Evolutionary conservation across 2,113 vertebrate species (phyloP).

Genomic region (Syrmaticus mikado): DNA sequence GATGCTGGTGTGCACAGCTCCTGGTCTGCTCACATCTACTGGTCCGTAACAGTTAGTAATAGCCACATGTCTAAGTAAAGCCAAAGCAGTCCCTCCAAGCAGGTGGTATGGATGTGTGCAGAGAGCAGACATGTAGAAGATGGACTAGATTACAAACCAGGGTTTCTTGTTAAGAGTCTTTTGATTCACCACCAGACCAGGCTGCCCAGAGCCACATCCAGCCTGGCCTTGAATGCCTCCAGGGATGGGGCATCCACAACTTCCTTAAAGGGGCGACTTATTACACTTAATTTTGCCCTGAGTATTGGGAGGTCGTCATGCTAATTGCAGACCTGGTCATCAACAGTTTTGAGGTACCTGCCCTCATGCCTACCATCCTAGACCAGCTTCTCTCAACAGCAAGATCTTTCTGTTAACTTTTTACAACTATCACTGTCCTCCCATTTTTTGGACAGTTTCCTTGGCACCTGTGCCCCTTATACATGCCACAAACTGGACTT

Average conservation of each 20-base stretch:
- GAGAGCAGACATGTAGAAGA: not conserved
- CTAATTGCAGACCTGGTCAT: not conserved
- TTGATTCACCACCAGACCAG: not conserved
- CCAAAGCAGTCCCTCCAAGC: not conserved
- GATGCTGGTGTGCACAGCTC: not conserved
- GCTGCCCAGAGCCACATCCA: too few species aligned
- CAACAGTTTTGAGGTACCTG: not conserved
- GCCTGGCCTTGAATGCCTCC: too few species aligned
- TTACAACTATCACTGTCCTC: not conserved
- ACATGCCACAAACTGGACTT: not conserved
- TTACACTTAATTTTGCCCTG: too few species aligned
- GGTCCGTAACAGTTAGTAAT: not conserved
- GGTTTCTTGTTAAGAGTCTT: not conserved
- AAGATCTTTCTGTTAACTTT: not conserved
- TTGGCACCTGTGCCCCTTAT: not conserved
- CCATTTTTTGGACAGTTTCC: not conserved
- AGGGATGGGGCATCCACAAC: too few species aligned
- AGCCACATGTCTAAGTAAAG: not conserved
- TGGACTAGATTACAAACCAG: not conserved
- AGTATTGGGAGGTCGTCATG: not conserved
- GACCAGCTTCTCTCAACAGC: not conserved
- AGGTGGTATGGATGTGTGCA: not conserved
- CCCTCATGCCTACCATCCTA: not conserved
- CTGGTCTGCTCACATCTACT: not conserved
- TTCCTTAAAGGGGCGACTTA: too few species aligned